Evolutionary conservation across 2,113 vertebrate species (phyloP).

Genomic region (Silurus asotus): DNA sequence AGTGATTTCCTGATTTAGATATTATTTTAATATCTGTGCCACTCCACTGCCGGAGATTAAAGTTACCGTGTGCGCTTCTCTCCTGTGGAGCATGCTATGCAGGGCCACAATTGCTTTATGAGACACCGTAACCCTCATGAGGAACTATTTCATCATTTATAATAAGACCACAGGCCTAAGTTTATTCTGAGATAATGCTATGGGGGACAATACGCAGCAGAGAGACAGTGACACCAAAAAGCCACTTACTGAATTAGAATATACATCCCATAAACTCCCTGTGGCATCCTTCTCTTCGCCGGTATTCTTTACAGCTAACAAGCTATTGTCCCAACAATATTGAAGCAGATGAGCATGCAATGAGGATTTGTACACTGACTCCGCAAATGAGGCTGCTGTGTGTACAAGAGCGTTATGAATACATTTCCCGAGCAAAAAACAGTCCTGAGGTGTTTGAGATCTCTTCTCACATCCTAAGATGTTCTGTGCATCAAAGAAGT

Average conservation of each 20-base stretch:
- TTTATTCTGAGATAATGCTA: slow-evolving; percentile 56
- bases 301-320: slow-evolving; percentile 49
- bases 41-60: slow-evolving; percentile 44
- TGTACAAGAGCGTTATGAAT: slow-evolving; percentile 41
- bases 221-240: slow-evolving; percentile 51
- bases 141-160: slow-evolving; percentile 59
- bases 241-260: slow-evolving; percentile 56
- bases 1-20: slow-evolving; percentile 61
- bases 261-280: slow-evolving; percentile 48
- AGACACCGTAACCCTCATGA: slow-evolving; percentile 45
- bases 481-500: slow-evolving; percentile 6
- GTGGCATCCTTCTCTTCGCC: slow-evolving; percentile 37
- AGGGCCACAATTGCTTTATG: slow-evolving; percentile 44
- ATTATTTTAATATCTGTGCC: slow-evolving; percentile 60
- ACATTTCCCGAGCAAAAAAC: slow-evolving; percentile 42
- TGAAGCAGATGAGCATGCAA: slow-evolving; percentile 50
- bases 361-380: slow-evolving; percentile 21
- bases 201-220: slow-evolving; percentile 46
- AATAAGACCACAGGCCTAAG: slow-evolving; percentile 54
- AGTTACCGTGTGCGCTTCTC: slow-evolving; percentile 53
- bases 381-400: slow-evolving; percentile 12
- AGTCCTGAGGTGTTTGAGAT: slow-evolving; percentile 26
- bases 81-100: slow-evolving; percentile 49
- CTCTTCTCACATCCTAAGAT: slow-evolving; percentile 27
- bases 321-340: slow-evolving; percentile 54